A percentile compares a stretch with the other conserved stretches of the same genome.
Conservation (phyloP, 2,888 invertebrate genomes). For the Hyalella azteca region DNA sequence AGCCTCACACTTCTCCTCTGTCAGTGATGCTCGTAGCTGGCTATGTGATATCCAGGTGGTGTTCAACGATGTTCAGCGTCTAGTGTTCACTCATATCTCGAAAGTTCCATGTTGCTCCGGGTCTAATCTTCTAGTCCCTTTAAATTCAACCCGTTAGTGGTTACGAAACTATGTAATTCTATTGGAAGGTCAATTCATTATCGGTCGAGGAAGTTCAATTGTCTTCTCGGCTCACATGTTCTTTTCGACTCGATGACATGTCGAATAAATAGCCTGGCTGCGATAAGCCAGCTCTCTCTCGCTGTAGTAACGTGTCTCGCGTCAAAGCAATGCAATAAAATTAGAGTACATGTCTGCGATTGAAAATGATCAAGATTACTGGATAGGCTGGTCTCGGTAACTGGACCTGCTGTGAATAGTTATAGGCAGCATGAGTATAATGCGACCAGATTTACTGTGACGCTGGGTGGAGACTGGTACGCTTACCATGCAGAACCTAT, state of each 20-base stretch:
- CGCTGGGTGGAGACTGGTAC: too few relatives aligned
- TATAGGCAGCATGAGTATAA: too few relatives aligned
- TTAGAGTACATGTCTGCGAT: slow-evolving; percentile 3
- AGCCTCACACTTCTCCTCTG: too few relatives aligned
- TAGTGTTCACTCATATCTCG: too few relatives aligned
- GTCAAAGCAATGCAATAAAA: slow-evolving; percentile 31
- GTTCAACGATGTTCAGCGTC: too few relatives aligned
- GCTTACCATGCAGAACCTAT: too few relatives aligned
- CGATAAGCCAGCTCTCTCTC: neutral
- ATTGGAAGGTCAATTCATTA: slow-evolving; percentile 2
- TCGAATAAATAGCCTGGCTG: neutral
- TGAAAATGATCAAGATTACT: slow-evolving; percentile 23
- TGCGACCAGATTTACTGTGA: too few relatives aligned
- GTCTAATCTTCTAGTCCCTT: neutral
- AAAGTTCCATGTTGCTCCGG: neutral
- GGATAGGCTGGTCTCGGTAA: neutral
- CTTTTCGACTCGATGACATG: neutral
- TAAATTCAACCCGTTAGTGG: slow-evolving; percentile 13
- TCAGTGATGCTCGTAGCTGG: too few relatives aligned
- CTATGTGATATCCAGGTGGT: too few relatives aligned
- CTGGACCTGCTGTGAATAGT: too few relatives aligned
- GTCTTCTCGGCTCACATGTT: slow-evolving; percentile 4
- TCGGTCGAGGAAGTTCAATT: slow-evolving; percentile 27
- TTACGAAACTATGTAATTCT: neutral
- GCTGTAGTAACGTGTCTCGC: neutral